phyloP scores from a whole-genome alignment of 1,140 invertebrate species.

The Drosophila asahinai region DNA sequence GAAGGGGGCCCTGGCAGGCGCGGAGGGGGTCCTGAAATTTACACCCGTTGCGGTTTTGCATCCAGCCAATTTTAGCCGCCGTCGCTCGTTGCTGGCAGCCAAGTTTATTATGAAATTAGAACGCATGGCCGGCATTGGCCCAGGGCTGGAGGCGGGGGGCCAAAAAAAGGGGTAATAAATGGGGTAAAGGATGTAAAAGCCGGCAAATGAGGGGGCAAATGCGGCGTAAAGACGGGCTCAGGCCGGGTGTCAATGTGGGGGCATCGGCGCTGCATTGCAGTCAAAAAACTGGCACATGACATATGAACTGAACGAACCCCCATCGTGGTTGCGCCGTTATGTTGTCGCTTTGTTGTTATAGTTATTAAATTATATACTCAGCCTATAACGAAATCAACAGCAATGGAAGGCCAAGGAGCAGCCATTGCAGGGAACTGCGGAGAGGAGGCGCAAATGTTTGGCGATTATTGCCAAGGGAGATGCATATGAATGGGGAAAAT shows the following conservation, averaged over 20 bases:
- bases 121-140: constrained; percentile 51
- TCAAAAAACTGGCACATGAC: constrained; percentile 80
- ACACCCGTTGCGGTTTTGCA: constrained; percentile 79
- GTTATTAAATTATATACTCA: constrained; percentile 79
- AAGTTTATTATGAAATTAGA: constrained; percentile 84
- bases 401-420: constrained; percentile 13
- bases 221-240: neutral
- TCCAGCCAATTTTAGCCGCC: constrained; percentile 64
- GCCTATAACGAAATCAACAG: constrained; percentile 59
- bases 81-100: constrained; percentile 57
- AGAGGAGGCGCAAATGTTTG: constrained; percentile 50
- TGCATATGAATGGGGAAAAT: constrained; percentile 25
- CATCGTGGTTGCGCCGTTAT: constrained; percentile 23
- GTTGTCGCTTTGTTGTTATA: constrained; percentile 67
- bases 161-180: constrained; percentile 8
- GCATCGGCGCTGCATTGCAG: constrained; percentile 66
- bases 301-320: constrained; percentile 64
- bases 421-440: constrained; percentile 2
- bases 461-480: constrained; percentile 76
- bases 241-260: constrained; percentile 3
- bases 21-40: constrained; percentile 63
- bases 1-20: neutral
- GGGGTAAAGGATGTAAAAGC: constrained; percentile 4
- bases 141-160: constrained; percentile 2
- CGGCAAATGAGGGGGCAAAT: constrained; percentile 12